These are phyloP conservation scores for Hesperia comma DNA, from an alignment of 2,888 invertebrate species.

Conservation along the genomic window DNA sequence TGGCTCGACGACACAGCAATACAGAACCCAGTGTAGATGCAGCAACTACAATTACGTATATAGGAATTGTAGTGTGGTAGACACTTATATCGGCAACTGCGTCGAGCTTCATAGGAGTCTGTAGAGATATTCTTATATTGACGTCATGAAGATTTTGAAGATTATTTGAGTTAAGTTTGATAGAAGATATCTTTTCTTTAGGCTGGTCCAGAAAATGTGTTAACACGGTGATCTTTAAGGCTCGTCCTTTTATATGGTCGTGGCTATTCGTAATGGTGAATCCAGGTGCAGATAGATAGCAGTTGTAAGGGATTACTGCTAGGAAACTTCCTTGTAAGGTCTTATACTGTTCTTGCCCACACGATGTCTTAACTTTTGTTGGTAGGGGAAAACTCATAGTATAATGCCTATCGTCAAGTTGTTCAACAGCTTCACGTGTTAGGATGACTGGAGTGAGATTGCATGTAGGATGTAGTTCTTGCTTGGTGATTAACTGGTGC, in stretches of 20 bases:
- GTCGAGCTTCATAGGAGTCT: conserved; percentile 9
- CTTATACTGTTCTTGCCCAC: conserved; percentile 40
- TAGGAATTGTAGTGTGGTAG: conserved; percentile 1
- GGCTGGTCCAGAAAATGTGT: conserved; percentile 19
- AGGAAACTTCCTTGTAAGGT: conserved; percentile 43
- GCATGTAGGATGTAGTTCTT: neutral
- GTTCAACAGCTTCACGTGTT: conserved; percentile 38
- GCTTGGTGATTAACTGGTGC: neutral
- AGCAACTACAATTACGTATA: conserved; percentile 1
- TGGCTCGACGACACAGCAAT: too few relatives aligned
- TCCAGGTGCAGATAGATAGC: conserved; percentile 17
- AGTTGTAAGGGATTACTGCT: conserved; percentile 36
- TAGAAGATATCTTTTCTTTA: neutral
- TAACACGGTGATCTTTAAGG: conserved; percentile 30
- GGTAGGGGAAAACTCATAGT: conserved; percentile 39
- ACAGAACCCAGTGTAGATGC: too few relatives aligned
- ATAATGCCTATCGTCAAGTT: conserved; percentile 44
- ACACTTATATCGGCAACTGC: neutral
- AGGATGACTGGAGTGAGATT: conserved; percentile 1
- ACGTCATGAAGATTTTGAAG: conserved; percentile 17
- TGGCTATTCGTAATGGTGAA: conserved; percentile 37
- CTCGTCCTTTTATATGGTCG: conserved; percentile 30
- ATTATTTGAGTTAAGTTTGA: conserved; percentile 10
- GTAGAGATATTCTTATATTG: conserved; percentile 4
- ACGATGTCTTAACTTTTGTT: conserved; percentile 41